Base-by-base conservation (phyloP, 2,888 invertebrate genomes). In the Drosophila tanythrix region DNA sequence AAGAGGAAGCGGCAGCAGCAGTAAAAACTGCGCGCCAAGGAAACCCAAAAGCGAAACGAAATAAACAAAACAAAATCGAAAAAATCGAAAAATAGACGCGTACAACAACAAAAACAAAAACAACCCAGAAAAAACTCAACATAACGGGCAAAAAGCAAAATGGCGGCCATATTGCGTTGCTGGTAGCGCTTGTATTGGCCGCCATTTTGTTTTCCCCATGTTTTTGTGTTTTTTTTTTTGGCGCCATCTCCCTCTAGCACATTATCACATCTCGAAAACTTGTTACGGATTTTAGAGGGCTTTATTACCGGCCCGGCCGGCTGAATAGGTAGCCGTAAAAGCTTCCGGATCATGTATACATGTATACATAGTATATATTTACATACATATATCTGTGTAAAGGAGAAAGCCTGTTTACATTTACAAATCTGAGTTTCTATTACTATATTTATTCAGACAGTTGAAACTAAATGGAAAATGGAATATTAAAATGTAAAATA, bases 101-200 rank as follows among this genome's bases (percentile, higher is more conserved):
- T 38, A 69, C 55, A 15, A 55, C 27, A 29, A 48, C 52, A 48
- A 64, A 53, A 53, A 55, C 25, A 6, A 38, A 13, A 15, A 1
- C 21, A 15, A 4, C 15, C 4, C 25, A 46, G 25, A 29, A 56
- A 38, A 70, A 66, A 67, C 68, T 52, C 60, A 83, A 76, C 73
- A 83, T 87, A 85, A 87, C 84, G 85, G 80, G 63, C 59, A 61
- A 64, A 81, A 85, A 70, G 65, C 83, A 88, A 88, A 88, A 88
- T 88, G 90, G 87, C 87, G 77, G 76, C 78, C 86, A 75, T 78
- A 90, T 77, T 88, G 90, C 90, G 87, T 82, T 74, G 87, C 15
- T 71, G 83, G 81, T 29, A 70, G 59, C 73, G 74, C 81, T 82
- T 85, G 71, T 56, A 59, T 25, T 65, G 73, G 63, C 81, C 81